A percentile compares a stretch with the other conserved stretches of the same genome.
Evolutionary conservation across 2,113 vertebrate species (phyloP).

Genomic region (Ardeotis arabs): DNA sequence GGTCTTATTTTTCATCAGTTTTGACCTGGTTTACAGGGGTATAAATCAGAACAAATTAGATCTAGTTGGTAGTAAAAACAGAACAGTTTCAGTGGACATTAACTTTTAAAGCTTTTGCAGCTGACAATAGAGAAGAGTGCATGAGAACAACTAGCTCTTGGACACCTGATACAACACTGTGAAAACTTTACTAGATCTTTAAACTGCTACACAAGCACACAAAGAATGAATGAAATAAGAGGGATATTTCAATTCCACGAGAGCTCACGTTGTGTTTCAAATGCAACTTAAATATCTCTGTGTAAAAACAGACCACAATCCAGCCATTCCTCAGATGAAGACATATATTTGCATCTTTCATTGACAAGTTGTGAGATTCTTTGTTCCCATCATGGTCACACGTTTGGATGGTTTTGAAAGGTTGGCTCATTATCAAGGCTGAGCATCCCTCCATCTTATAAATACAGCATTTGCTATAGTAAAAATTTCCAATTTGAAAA

Average conservation of each 20-base stretch:
- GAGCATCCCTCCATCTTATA: background rate
- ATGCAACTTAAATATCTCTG: background rate
- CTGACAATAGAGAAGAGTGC: background rate
- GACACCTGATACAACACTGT: background rate
- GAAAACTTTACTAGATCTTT: background rate
- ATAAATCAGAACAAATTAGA: conserved; percentile 35
- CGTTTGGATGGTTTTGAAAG: background rate
- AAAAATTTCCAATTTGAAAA: background rate
- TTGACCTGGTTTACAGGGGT: background rate
- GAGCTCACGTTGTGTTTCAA: background rate
- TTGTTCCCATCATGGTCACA: background rate
- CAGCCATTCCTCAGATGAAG: background rate
- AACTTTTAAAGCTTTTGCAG: conserved; percentile 29
- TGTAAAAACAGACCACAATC: background rate
- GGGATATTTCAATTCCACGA: background rate
- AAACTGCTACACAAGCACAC: background rate
- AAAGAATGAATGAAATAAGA: background rate
- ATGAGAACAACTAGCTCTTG: background rate
- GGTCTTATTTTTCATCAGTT: background rate
- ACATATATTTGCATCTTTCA: background rate
- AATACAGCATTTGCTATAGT: background rate
- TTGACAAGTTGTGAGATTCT: background rate
- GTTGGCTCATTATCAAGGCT: background rate
- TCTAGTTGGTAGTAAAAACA: conserved; percentile 2
- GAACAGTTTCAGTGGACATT: conserved; percentile 2